Evolutionary conservation across 2,888 invertebrate genomes (phyloP).

Genomic region (Ophion obscuratus): DNA sequence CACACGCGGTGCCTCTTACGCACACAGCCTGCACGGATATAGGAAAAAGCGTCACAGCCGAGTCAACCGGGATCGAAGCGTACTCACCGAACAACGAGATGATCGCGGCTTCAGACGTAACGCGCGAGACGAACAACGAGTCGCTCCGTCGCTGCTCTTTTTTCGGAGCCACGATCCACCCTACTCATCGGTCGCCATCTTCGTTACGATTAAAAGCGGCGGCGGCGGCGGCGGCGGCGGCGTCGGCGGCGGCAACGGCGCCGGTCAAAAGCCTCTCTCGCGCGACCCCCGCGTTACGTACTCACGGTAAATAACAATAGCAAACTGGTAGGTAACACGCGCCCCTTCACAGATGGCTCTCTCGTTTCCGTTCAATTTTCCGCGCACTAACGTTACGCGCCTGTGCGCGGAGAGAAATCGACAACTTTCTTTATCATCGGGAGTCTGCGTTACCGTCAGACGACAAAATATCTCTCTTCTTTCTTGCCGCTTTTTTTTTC

Average conservation of each 20-base stretch:
- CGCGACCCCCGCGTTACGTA: neutral
- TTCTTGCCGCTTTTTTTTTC: too few relatives aligned
- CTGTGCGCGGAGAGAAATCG: too few relatives aligned
- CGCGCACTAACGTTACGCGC: too few relatives aligned
- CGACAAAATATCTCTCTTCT: neutral
- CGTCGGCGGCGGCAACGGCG: constrained; percentile 9
- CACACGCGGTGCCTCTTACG: neutral
- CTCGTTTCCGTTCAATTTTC: too few relatives aligned
- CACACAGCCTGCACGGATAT: neutral
- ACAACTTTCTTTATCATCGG: neutral
- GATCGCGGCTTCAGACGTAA: neutral
- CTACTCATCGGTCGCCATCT: constrained; percentile 82
- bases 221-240: constrained; percentile 50
- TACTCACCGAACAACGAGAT: constrained; percentile 66
- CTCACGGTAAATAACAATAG: neutral
- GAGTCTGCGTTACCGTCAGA: constrained; percentile 44
- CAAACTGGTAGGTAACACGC: neutral
- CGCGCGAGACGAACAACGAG: constrained; percentile 25
- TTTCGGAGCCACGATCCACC: constrained; percentile 73
- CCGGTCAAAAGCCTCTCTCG: too few relatives aligned
- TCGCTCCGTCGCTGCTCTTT: constrained; percentile 54
- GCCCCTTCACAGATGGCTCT: too few relatives aligned
- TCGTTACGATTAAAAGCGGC: constrained; percentile 74
- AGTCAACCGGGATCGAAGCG: constrained; percentile 28
- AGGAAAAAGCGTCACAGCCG: constrained; percentile 14